Evolutionary conservation across 2,888 invertebrate genomes (phyloP).

Genomic region (Eulithis prunata): DNA sequence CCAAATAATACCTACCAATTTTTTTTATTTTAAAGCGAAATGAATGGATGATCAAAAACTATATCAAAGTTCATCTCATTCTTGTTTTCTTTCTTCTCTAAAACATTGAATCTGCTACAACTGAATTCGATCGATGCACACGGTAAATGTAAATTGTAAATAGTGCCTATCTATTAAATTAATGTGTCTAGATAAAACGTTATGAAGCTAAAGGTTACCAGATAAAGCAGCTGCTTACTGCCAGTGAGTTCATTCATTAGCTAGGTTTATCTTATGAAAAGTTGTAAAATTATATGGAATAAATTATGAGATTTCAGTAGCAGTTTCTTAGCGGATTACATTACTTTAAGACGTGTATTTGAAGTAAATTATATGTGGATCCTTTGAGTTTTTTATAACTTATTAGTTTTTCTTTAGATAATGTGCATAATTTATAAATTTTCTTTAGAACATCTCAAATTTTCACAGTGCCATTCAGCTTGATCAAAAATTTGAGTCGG

Average conservation of each 20-base stretch:
- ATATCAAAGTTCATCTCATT: too few species aligned
- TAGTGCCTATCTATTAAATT: slow-evolving; percentile 57
- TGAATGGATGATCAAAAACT: too few species aligned
- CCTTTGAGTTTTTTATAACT: too few species aligned
- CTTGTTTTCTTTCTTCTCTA: too few species aligned
- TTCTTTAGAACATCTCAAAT: too few species aligned
- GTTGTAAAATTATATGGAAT: slow-evolving; percentile 20
- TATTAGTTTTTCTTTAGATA: too few species aligned
- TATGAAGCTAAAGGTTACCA: slow-evolving; percentile 62
- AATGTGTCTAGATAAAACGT: slow-evolving; percentile 63
- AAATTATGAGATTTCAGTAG: slow-evolving; percentile 8
- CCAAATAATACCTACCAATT: too few species aligned
- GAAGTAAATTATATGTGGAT: too few species aligned
- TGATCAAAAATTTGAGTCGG: too few species aligned
- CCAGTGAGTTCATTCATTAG: slow-evolving; percentile 56
- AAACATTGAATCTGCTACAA: slow-evolving; percentile 26
- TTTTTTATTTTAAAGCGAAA: too few species aligned
- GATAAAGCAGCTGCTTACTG: slow-evolving; percentile 51
- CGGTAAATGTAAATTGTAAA: slow-evolving; percentile 45
- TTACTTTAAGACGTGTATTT: not conserved
- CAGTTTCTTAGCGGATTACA: not conserved
- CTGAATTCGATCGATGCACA: slow-evolving; percentile 44
- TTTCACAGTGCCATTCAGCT: too few species aligned
- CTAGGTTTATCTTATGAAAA: slow-evolving; percentile 37
- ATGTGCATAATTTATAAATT: too few species aligned